Base-by-base conservation (phyloP, 2,797 vertebrate genomes). In the Dryobates pubescens region DNA sequence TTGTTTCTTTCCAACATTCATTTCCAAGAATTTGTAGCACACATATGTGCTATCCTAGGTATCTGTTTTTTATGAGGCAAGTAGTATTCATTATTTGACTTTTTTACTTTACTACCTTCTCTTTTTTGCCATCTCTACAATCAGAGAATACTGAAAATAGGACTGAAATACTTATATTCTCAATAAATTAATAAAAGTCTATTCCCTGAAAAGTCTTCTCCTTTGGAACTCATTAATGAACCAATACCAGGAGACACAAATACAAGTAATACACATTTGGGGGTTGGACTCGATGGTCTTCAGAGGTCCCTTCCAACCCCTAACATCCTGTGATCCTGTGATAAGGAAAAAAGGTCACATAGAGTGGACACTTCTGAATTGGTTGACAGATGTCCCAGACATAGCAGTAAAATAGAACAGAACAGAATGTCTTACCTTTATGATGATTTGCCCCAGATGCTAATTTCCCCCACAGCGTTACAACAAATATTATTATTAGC, bases 401-500 rank as follows among this genome's bases (percentile, higher is more conserved):
- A 62, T 0, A 2, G 38, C 7, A 88, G 23, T 27, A 43, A 14
- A 80, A 41, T 1, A 41, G 36, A 64, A 86, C 2, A 88, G 72
- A 89, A n/a, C 0, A 53, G 2, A 75, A 75, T 69, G 64, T 54
- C 98, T 98, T 98, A 99, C 99, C 98, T 98, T 98, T 98, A 94
- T 98, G 98, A 71, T 98, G 97, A 92, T 98, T 98, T 96, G 98
- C 98, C 38, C 98, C 98, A 51, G 97, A 98, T 67, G 94, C 97
- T 43, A 98, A 97, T 97, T 98, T 98, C 72, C 98, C 98, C 98
- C 98, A 98, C 93, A 99, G 96, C 6, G 98, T 98, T 96, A 99
- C 96, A 94, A 99, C 96, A 91, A 98, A 99, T 97, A 99, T 98
- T 97, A 99, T 98, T 95, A 99, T 97, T 93, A 99, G 98, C 95